These are phyloP conservation scores for Ibidorhyncha struthersii DNA, from an alignment of 2,113 vertebrate genomes.

Conservation along the genomic window DNA sequence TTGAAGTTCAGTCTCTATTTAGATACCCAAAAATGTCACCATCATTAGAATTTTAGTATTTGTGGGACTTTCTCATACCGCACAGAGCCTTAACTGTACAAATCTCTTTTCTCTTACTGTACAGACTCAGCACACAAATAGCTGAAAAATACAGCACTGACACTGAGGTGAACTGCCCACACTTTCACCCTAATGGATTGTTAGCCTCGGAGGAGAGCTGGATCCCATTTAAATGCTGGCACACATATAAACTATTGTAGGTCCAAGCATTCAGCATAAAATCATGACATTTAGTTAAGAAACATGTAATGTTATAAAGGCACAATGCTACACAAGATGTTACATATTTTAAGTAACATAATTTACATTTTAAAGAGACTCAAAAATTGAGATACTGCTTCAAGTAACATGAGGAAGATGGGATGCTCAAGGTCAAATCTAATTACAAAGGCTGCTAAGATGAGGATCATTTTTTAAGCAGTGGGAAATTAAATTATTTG, in stretches of 20 bases:
- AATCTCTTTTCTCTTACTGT: neutral
- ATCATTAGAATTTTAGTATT: neutral
- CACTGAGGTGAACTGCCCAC: neutral
- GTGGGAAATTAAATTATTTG: conserved; percentile 50
- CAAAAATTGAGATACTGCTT: neutral
- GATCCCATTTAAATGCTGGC: neutral
- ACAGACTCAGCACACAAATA: neutral
- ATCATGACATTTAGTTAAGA: neutral
- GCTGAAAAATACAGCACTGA: neutral
- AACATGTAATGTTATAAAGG: neutral
- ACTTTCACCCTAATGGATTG: neutral
- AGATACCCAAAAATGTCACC: neutral
- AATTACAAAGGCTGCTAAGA: conserved; percentile 31
- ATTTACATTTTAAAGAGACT: conserved; percentile 1
- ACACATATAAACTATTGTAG: neutral
- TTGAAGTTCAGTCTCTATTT: neutral
- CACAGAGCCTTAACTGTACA: neutral
- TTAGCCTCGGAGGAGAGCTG: neutral
- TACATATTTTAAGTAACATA: neutral
- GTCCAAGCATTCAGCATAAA: neutral
- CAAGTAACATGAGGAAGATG: neutral
- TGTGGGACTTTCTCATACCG: neutral
- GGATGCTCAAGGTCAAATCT: conserved; percentile 46
- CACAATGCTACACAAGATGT: neutral
- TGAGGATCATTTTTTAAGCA: neutral